Conservation (phyloP, 2,888 invertebrate species). For the Cheilosia vernalis region DNA sequence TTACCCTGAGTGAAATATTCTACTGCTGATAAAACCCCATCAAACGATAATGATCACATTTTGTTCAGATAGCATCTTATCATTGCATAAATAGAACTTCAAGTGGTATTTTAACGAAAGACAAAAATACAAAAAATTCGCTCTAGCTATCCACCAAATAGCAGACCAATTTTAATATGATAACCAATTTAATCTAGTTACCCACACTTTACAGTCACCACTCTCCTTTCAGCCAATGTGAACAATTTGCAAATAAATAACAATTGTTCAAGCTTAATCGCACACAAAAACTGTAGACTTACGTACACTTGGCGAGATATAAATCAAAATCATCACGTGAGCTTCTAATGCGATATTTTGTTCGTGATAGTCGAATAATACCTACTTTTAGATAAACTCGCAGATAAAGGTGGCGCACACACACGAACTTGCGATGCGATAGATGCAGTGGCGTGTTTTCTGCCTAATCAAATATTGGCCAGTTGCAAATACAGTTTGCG, state of each 20-base stretch:
- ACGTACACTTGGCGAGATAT: constrained; percentile 14
- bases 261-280: constrained; percentile 43
- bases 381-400: constrained; percentile 1
- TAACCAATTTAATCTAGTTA: constrained; percentile 15
- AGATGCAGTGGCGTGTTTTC: constrained; percentile 4
- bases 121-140: not conserved
- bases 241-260: constrained; percentile 30
- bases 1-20: too few species aligned
- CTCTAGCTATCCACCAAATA: not conserved
- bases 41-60: too few species aligned
- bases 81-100: not conserved
- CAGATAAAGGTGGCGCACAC: constrained; percentile 10
- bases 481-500: constrained; percentile 5
- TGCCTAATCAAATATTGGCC: constrained; percentile 9
- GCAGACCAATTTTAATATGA: constrained; percentile 1
- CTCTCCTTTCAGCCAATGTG: not conserved
- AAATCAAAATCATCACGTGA: constrained; percentile 60
- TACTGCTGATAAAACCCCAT: too few species aligned
- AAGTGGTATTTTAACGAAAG: not conserved
- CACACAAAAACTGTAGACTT: constrained; percentile 12
- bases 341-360: constrained; percentile 36
- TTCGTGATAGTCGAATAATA: constrained; percentile 33
- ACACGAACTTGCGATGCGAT: not conserved
- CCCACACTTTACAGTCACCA: not conserved
- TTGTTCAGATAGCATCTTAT: too few species aligned